These are phyloP conservation scores for Smutsia temminckii DNA, from an alignment of 2,797 vertebrate species.

Conservation along the genomic window DNA sequence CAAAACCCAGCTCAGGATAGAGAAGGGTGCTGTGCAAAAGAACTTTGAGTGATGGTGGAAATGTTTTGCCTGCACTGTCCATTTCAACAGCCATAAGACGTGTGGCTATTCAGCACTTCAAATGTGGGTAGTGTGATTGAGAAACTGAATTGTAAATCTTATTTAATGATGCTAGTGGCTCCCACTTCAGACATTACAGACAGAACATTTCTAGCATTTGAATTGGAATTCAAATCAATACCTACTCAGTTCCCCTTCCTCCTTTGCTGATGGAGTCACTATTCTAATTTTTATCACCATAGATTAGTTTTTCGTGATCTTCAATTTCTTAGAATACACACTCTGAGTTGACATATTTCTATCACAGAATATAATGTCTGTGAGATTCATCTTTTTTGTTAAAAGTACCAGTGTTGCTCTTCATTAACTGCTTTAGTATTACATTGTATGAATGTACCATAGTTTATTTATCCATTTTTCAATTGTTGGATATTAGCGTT, in stretches of 20 bases:
- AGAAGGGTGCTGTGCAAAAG: not conserved
- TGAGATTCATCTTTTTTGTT: not conserved
- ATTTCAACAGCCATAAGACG: not conserved
- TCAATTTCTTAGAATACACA: not conserved
- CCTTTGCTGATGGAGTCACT: not conserved
- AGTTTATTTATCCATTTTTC: not conserved
- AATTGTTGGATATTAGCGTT: not conserved
- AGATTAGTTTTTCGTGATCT: not conserved
- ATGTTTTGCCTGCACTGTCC: not conserved
- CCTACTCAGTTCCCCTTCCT: no score
- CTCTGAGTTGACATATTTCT: not conserved
- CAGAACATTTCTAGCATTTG: not conserved
- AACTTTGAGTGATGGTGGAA: not conserved
- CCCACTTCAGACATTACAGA: not conserved
- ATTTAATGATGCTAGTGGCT: not conserved
- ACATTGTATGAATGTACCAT: not conserved
- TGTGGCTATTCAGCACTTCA: not conserved
- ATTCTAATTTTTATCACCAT: not conserved
- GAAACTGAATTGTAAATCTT: not conserved
- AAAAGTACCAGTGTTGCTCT: not conserved
- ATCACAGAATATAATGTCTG: not conserved
- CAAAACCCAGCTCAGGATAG: not conserved
- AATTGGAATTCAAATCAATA: not conserved
- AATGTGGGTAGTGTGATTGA: not conserved
- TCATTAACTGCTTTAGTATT: not conserved